A percentile compares a stretch with the other conserved stretches of the same genome.
Conservation (phyloP, 2,797 vertebrate genomes). For the Phrynocephalus forsythii region DNA sequence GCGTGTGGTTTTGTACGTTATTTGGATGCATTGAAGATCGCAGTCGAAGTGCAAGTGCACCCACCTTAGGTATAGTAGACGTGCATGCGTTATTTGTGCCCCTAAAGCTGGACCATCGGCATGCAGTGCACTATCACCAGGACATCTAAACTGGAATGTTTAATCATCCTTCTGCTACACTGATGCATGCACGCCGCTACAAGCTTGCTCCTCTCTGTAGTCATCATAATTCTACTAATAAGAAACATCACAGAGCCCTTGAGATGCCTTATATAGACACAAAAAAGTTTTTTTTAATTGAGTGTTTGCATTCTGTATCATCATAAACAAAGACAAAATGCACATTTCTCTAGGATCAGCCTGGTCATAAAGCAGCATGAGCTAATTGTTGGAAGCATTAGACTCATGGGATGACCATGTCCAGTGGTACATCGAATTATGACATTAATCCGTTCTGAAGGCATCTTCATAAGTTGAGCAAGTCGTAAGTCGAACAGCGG, state of each 20-base stretch:
- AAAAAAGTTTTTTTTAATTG: neutral
- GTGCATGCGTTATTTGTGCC: conserved; percentile 76
- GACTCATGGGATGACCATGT: neutral
- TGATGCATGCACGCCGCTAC: conserved; percentile 56
- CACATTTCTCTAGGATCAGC: neutral
- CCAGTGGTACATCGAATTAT: too few species aligned
- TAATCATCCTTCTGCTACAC: conserved; percentile 13
- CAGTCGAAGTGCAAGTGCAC: conserved; percentile 94
- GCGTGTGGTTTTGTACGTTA: conserved; percentile 81
- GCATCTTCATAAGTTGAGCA: too few species aligned
- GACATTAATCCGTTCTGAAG: too few species aligned
- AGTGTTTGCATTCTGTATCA: neutral
- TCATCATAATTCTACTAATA: conserved; percentile 57
- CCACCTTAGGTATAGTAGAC: conserved; percentile 93
- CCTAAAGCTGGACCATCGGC: conserved; percentile 64
- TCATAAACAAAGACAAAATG: neutral
- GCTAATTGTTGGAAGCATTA: neutral
- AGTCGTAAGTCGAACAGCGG: too few species aligned
- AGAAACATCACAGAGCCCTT: conserved; percentile 37
- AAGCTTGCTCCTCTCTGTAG: conserved; percentile 47
- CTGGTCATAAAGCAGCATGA: neutral
- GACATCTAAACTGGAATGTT: conserved; percentile 31
- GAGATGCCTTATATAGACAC: conserved; percentile 32
- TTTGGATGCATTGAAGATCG: conserved; percentile 92
- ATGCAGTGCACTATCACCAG: conserved; percentile 38